Percentiles rank a stretch among this genome's conserved stretches.
Conservation (phyloP, 1,140 invertebrate genomes). For the Episyrphus balteatus region DNA sequence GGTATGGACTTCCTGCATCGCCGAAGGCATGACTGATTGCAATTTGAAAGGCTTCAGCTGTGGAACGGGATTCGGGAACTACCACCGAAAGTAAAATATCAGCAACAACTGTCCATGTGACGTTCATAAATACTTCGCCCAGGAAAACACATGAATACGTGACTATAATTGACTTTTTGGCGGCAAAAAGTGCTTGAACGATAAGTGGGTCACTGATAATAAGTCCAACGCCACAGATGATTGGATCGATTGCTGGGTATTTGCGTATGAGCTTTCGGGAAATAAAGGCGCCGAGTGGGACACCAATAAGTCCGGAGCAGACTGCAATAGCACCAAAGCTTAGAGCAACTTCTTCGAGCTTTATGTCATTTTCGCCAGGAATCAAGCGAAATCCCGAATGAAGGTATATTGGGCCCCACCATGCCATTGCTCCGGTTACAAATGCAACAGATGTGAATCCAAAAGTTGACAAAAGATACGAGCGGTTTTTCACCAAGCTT, state of each 20-base stretch:
- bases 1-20: no score
- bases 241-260: slow-evolving; percentile 66
- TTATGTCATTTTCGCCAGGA: no score
- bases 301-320: slow-evolving; percentile 65
- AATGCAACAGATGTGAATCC: slow-evolving; percentile 93
- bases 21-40: no score
- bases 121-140: slow-evolving; percentile 57
- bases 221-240: slow-evolving; percentile 79
- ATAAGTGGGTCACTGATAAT: slow-evolving; percentile 68
- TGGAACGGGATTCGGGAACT: no score
- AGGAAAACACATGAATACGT: slow-evolving; percentile 56
- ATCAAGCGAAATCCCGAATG: slow-evolving; percentile 55
- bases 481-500: slow-evolving; percentile 46
- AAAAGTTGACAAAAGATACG: slow-evolving; percentile 79
- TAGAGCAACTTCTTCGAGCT: no score
- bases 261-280: slow-evolving; percentile 51
- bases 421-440: slow-evolving; percentile 82
- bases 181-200: slow-evolving; percentile 51
- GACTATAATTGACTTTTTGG: slow-evolving; percentile 43
- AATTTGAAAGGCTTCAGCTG: no score
- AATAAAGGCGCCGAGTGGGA: slow-evolving; percentile 65
- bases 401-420: slow-evolving; percentile 86
- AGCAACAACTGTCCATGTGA: slow-evolving; percentile 85
- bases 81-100: slow-evolving; percentile 59
- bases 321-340: no score